Evolutionary conservation across 2,797 vertebrate genomes (phyloP), one percentile per base, ranked within the genome.

Genomic region (Hippopotamyrus pictus): DNA sequence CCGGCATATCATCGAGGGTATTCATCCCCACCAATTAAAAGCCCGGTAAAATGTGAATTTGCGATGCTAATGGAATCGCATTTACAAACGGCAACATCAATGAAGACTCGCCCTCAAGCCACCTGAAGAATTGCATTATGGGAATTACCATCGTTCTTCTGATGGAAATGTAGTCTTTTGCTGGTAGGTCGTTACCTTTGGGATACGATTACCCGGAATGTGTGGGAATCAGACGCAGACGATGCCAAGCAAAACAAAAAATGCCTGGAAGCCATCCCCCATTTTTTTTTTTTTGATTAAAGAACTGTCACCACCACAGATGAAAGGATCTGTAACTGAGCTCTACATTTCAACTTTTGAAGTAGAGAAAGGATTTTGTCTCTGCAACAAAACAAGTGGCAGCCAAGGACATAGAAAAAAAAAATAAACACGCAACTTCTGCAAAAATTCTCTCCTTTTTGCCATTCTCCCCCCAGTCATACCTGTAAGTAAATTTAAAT

Each of bases 81-180:
- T 90, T 46, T 41, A 19, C n/a, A 86, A 33, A 59, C 50, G 14
- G 59, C 88, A 54, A 53, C 1, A 79, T 89, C 92, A 83, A 88
- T 88, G 88, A 89, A 91, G 89, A 92, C 91, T 90, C 92, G 89
- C 89, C 91, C 93, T 73, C 79, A 51, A 57, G 54, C 83, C 86
- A 65, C 85, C 51, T 48, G 50, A 57, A 82, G 50, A 57, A 82
- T 69, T 53, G 86, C 91, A 88, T 90, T 90, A 90, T 91, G 0
- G 8, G 90, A 89, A 92, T 88, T 41, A 12, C 29, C 76, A 44
- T 87, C 89, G 76, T 90, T 65, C 79, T 88, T 19, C 76, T 29
- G 69, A 88, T 91, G 88, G 88, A 90, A 93, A 90, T 90, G 88
- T 76, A 0, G n/a, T n/a, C 88, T 92, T 92, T 92, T 91, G 86